Base-by-base conservation (phyloP, 2,888 invertebrate species). In the Cheilosia variabilis region DNA sequence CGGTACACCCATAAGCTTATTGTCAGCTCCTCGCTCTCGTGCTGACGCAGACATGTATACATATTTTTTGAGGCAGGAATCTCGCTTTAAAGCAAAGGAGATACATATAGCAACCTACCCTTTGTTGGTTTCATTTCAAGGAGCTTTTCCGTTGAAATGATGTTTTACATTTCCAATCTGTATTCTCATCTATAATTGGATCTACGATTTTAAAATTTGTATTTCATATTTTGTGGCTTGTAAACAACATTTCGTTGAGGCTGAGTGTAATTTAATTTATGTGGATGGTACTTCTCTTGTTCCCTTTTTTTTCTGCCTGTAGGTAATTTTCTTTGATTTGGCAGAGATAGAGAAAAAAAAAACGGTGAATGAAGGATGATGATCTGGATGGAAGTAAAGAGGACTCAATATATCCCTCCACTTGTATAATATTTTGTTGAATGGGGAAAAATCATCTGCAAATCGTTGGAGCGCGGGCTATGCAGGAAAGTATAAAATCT, bases 211-310 rank as follows among this genome's bases (percentile, higher is more conserved):
- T 53, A 71, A 71, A 78, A 15, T 24, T 24, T 71, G 71, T 62
- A 69, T 78, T 71, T 69, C 69, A 71, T 78, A 78, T 78, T 78
- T 78, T 78, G 69, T 71, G 78, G 55, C 57, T 78, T 78, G 69
- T 78, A 78, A 71, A 78, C 63, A 69, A 55, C 60, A 55, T 77
- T 77, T 77, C 47, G 69, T 62, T 76, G 62, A 24, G 53, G 31
- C 50, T 62, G 55, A 62, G 37, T 53, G 55, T 69, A 62, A 77
- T 77, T 77, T 77, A 60, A 77, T 77, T 77, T 68, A 77, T 69
- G 37, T 69, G 53, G 7, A 37, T 24, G 34, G 45, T 63, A 68
- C 55, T 78, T 47, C 53, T 68, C 17, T 7, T n/a, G 15, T 7
- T n/a, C 4, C 17, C 5, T 17, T 2, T 7, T 7, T 17, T 15